phyloP scores from a whole-genome alignment of 2,888 invertebrate genomes.

The Trichopria drosophilae region DNA sequence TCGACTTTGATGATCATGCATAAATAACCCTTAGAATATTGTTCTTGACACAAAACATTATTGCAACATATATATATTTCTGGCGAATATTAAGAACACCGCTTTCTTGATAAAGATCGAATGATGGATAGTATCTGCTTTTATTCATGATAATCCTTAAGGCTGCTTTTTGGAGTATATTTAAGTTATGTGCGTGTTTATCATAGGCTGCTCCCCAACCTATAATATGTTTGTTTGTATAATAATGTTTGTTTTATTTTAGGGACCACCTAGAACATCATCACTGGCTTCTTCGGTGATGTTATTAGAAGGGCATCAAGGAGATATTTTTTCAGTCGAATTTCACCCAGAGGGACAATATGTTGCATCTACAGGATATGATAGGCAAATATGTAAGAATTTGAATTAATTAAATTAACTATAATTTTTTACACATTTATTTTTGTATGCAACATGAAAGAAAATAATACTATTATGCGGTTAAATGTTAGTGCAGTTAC shows the following conservation, averaged over 20 bases:
- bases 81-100: no score
- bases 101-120: no score
- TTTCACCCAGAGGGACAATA: conserved; percentile 97
- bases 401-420: background rate
- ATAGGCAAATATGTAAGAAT: conserved; percentile 87
- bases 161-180: no score
- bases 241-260: conserved; percentile 34
- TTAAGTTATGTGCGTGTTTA: no score
- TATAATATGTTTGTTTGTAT: conserved; percentile 4
- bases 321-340: conserved; percentile 89
- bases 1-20: no score
- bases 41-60: no score
- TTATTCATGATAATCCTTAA: no score
- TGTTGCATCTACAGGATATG: conserved; percentile 92
- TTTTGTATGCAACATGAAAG: background rate
- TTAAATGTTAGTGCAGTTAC: conserved; percentile 1
- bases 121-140: no score
- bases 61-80: no score
- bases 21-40: no score
- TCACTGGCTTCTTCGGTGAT: conserved; percentile 91
- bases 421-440: background rate
- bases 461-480: background rate
- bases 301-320: conserved; percentile 94
- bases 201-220: no score
- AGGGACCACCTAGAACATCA: conserved; percentile 80